Base-by-base conservation (phyloP, 2,888 invertebrate genomes). In the Clusia tigrina region DNA sequence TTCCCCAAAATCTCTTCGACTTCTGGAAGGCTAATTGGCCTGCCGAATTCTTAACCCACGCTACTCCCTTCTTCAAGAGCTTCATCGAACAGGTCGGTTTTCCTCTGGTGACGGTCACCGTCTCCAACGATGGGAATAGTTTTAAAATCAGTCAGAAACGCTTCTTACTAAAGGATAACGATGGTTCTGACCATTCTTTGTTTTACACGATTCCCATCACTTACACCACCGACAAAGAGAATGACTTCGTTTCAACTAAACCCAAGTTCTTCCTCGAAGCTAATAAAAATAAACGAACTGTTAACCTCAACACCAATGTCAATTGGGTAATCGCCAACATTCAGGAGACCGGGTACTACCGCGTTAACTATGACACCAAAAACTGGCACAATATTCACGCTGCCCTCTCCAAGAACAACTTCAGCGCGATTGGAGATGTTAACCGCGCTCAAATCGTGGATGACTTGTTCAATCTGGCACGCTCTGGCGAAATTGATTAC, bases 361-460 rank as follows among this genome's bases (percentile, higher is more conserved):
- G 91, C 69, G 89, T 91, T 2, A 90, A 91, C 77, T 93, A 93
- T 70, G 90, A 91, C 38, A 71, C 72, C 0, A 74, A 75, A 0
- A 90, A 90, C 76, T 93, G 92, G 92, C 69, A 74, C 57, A 69
- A 64, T 2, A 78, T 82, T n/a, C 77, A 73, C 24, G 18, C 62
- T 0, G 69, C 71, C 0, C 56, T 71, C 2, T 1, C 25, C 1
- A 18, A 38, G 2, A 38, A 18, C 3, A 69, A 74, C 6, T 81
- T 77, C 75, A 62, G 72, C 32, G 70, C 60, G 2, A 90, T 93
- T 57, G 86, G 90, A 68, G 86, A 87, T 51, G 80, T 89, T 15
- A 92, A 92, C 80, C 86, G 90, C 71, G 93, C 92, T 2, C 93
- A 94, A 83, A 86, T 91, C 23, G 87, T 96, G 12, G 92, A 95